Evolutionary conservation across 1,140 invertebrate genomes (phyloP).

Genomic region (Bombyx mandarina): DNA sequence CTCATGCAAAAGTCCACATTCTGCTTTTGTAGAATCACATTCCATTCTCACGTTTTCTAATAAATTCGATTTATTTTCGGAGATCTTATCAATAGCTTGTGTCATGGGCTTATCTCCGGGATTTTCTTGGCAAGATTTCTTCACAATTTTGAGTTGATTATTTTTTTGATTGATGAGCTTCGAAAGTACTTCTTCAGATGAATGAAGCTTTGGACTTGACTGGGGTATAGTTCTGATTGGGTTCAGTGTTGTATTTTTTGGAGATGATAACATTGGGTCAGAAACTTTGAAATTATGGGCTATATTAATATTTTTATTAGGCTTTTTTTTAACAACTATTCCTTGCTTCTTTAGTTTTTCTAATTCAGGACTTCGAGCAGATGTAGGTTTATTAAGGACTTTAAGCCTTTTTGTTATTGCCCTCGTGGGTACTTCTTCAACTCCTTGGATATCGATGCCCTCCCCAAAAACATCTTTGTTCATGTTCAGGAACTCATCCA

Average conservation of each 20-base stretch:
- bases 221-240: neutral
- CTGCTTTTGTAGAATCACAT: conserved; percentile 9
- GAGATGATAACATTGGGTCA: neutral
- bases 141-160: conserved; percentile 56
- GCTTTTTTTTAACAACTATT: conserved; percentile 49
- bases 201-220: conserved; percentile 12
- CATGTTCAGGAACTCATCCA: conserved; percentile 66
- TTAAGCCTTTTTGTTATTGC: conserved; percentile 44
- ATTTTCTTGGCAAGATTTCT: conserved; percentile 24
- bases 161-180: conserved; percentile 50
- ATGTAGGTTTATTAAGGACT: conserved; percentile 34
- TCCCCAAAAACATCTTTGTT: conserved; percentile 67
- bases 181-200: conserved; percentile 38
- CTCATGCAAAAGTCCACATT: neutral
- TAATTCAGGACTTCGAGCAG: conserved; percentile 34
- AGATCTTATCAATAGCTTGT: neutral
- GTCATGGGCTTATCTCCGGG: neutral
- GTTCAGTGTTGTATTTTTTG: too few relatives aligned
- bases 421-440: conserved; percentile 57
- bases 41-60: conserved; percentile 3
- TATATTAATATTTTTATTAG: conserved; percentile 11
- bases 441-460: conserved; percentile 52
- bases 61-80: neutral
- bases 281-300: conserved; percentile 2
- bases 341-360: conserved; percentile 59